Evolutionary conservation across 2,888 invertebrate genomes (phyloP).

Genomic region (Trissolcus brochymenae): DNA sequence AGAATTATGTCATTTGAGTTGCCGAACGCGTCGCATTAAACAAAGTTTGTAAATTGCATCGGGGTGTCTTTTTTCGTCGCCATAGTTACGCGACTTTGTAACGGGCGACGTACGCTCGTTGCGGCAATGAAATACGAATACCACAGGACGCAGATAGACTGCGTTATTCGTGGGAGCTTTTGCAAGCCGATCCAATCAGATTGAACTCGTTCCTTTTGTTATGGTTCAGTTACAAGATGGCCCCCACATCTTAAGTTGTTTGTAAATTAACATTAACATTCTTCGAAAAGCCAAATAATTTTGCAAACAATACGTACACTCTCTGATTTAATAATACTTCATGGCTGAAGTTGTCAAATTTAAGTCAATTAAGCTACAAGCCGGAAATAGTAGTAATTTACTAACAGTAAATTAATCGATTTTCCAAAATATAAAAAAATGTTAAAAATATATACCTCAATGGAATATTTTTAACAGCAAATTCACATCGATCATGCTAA

Average conservation of each 20-base stretch:
- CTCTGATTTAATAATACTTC: no score
- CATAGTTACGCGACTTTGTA: constrained; percentile 57
- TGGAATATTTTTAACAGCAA: no score
- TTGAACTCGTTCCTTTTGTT: constrained; percentile 49
- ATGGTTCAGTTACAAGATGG: constrained; percentile 35
- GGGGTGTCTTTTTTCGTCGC: constrained; percentile 49
- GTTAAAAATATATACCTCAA: no score
- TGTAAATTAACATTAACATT: no score
- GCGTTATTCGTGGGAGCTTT: constrained; percentile 54
- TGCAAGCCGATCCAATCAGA: constrained; percentile 54
- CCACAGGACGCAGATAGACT: constrained; percentile 46
- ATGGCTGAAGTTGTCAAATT: no score
- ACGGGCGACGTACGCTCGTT: constrained; percentile 54
- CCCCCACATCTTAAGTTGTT: constrained; percentile 28
- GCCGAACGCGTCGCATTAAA: constrained; percentile 52
- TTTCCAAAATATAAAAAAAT: no score
- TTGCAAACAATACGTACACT: no score
- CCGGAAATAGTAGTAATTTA: no score
- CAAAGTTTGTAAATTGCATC: constrained; percentile 53
- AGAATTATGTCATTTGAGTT: constrained; percentile 50
- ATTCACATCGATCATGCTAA: no score
- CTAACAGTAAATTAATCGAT: no score
- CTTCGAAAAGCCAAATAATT: no score
- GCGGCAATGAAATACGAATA: constrained; percentile 55
- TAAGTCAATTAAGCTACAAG: no score